Conservation (phyloP, 2,797 vertebrate genomes). For the Myiothlypis coronata region DNA sequence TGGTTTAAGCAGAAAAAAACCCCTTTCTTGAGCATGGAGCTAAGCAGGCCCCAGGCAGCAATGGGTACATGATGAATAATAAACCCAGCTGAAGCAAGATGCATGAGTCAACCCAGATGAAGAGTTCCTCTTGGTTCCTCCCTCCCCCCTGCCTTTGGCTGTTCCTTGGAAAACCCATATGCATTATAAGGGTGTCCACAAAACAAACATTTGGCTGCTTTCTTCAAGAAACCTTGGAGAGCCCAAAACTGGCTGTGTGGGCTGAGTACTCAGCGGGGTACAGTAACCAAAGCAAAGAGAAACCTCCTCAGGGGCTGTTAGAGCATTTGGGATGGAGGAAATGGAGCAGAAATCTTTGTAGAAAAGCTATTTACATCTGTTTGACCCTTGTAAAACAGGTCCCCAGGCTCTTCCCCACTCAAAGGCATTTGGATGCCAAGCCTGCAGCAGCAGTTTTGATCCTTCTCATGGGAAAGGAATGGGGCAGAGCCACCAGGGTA, state of each 20-base stretch:
- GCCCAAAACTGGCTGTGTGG: slow-evolving; percentile 38
- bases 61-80: slow-evolving; percentile 30
- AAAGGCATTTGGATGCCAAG: neutral
- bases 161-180: slow-evolving; percentile 35
- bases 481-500: neutral
- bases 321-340: neutral
- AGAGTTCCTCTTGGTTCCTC: neutral
- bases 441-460: neutral
- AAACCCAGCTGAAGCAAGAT: slow-evolving; percentile 30
- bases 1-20: neutral
- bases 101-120: slow-evolving; percentile 47
- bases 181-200: neutral
- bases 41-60: slow-evolving; percentile 25
- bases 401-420: neutral
- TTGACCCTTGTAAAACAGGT: slow-evolving; percentile 33
- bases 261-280: slow-evolving; percentile 27
- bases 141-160: neutral
- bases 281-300: slow-evolving; percentile 43
- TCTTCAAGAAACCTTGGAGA: slow-evolving; percentile 25
- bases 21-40: neutral
- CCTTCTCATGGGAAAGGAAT: neutral
- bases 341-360: slow-evolving; percentile 20
- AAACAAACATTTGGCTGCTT: slow-evolving; percentile 51
- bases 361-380: slow-evolving; percentile 40
- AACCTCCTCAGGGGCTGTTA: slow-evolving; percentile 18